Conservation (phyloP, 1,140 invertebrate species). For the Choristoneura fumiferana region DNA sequence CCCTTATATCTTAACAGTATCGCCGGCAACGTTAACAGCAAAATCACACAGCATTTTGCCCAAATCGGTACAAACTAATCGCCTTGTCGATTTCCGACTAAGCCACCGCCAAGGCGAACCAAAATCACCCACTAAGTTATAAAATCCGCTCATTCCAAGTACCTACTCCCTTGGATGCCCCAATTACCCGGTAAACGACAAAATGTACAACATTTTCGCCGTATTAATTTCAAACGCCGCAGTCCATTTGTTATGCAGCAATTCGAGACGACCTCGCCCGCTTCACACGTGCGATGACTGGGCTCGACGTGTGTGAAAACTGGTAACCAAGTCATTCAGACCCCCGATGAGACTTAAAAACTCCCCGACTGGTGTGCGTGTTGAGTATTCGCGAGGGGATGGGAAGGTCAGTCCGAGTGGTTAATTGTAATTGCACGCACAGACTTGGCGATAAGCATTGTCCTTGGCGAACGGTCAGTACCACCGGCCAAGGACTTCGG, state of each 20-base stretch:
- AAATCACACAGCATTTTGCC: not conserved
- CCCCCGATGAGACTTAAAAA: constrained; percentile 27
- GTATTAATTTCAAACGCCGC: constrained; percentile 68
- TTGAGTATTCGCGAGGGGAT: constrained; percentile 22
- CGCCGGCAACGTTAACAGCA: no score
- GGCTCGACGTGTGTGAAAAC: constrained; percentile 18
- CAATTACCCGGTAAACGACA: constrained; percentile 28
- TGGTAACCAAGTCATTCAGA: constrained; percentile 25
- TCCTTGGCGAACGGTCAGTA: constrained; percentile 63
- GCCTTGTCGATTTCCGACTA: not conserved
- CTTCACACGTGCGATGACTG: constrained; percentile 36
- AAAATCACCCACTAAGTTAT: constrained; percentile 11
- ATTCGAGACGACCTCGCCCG: constrained; percentile 64
- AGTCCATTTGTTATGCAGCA: constrained; percentile 70
- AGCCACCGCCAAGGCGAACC: not conserved
- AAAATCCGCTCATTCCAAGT: constrained; percentile 5
- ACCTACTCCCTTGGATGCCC: constrained; percentile 21
- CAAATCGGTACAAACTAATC: not conserved
- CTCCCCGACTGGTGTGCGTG: constrained; percentile 12
- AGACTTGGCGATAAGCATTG: constrained; percentile 40
- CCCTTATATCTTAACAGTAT: no score
- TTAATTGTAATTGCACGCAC: constrained; percentile 58
- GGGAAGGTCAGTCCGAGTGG: constrained; percentile 38
- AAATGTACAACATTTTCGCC: constrained; percentile 38
- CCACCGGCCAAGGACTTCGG: constrained; percentile 57